Evolutionary conservation across 2,888 invertebrate species (phyloP).

Genomic region (Leuctra nigra): DNA sequence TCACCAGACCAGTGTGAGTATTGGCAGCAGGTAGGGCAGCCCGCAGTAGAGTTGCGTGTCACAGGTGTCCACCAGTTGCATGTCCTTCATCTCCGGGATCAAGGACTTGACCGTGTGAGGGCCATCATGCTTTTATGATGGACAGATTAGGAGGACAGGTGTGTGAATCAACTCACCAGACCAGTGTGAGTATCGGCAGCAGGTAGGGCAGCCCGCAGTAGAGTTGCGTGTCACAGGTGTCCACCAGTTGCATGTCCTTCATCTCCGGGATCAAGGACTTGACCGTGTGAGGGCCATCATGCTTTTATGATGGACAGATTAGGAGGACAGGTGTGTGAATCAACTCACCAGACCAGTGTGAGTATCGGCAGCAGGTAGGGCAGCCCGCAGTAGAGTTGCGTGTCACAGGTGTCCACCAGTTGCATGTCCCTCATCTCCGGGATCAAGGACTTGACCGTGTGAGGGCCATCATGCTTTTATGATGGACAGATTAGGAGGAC

Average conservation of each 20-base stretch:
- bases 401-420: slow-evolving; percentile 50
- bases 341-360: slow-evolving; percentile 53
- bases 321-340: too few relatives aligned
- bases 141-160: too few relatives aligned
- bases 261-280: slow-evolving; percentile 49
- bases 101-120: slow-evolving; percentile 51
- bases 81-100: slow-evolving; percentile 47
- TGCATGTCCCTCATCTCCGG: slow-evolving; percentile 46
- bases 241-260: slow-evolving; percentile 41
- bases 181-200: slow-evolving; percentile 62
- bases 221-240: slow-evolving; percentile 54
- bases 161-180: slow-evolving; percentile 51
- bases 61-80: slow-evolving; percentile 50
- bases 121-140: too few relatives aligned
- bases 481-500: slow-evolving; percentile 65
- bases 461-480: too few relatives aligned
- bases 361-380: slow-evolving; percentile 73
- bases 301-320: too few relatives aligned
- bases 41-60: slow-evolving; percentile 64
- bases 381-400: slow-evolving; percentile 66
- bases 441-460: slow-evolving; percentile 48
- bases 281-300: slow-evolving; percentile 54
- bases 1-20: slow-evolving; percentile 56
- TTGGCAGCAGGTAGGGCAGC: slow-evolving; percentile 71
- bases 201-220: slow-evolving; percentile 78